Percentiles rank a stretch among this genome's conserved stretches.
Conservation (phyloP, 2,797 vertebrate genomes). For the Rhadinocentrus ornatus region DNA sequence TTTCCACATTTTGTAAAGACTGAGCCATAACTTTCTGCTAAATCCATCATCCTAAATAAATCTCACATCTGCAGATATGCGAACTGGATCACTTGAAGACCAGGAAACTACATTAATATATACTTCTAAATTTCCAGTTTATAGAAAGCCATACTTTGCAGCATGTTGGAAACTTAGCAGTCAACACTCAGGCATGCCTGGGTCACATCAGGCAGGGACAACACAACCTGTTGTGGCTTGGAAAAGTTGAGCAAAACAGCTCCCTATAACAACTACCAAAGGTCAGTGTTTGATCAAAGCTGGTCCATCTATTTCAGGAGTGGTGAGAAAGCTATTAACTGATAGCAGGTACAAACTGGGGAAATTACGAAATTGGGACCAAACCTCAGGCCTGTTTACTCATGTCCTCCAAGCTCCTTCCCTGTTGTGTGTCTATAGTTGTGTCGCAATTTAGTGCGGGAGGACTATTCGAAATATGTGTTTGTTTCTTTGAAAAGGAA, state of each 20-base stretch:
- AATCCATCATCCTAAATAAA: conserved; percentile 13
- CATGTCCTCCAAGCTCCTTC: conserved; percentile 66
- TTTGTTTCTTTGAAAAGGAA: conserved; percentile 29
- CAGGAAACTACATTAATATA: conserved; percentile 25
- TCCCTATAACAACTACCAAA: conserved; percentile 34
- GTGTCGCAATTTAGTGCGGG: conserved; percentile 3
- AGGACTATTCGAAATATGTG: conserved; percentile 16
- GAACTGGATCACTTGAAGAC: conserved; percentile 6
- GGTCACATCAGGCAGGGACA: conserved; percentile 22
- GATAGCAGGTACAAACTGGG: conserved; percentile 89
- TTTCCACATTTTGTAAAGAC: conserved; percentile 1
- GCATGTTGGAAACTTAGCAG: conserved; percentile 40
- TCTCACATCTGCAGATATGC: conserved; percentile 11
- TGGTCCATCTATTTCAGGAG: conserved; percentile 80
- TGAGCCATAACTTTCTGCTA: conserved; percentile 16
- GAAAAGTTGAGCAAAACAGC: conserved; percentile 67
- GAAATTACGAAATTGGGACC: conserved; percentile 86
- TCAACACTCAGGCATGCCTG: conserved; percentile 33
- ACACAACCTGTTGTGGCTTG: conserved; percentile 33
- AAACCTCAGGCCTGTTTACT: conserved; percentile 73
- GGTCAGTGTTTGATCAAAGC: conserved; percentile 42
- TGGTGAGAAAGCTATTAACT: conserved; percentile 88
- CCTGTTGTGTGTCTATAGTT: conserved; percentile 14
- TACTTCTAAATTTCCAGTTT: conserved; percentile 36
- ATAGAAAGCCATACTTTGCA: conserved; percentile 19